phyloP scores from a whole-genome alignment of 2,113 vertebrate species.

The Picathartes gymnocephalus region DNA sequence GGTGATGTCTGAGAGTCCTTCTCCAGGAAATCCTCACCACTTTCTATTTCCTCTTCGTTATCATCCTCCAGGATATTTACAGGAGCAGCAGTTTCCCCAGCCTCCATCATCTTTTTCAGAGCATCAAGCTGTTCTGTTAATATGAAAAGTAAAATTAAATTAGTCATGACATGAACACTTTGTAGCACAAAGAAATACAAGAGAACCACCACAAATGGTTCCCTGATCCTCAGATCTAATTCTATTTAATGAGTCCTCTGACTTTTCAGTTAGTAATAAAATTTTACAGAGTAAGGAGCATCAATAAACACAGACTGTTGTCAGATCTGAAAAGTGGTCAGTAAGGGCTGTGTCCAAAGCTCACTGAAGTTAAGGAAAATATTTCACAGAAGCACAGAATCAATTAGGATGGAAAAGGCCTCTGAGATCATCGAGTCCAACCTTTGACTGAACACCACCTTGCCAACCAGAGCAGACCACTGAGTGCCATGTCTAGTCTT shows the following conservation, averaged over 20 bases:
- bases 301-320: neutral
- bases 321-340: neutral
- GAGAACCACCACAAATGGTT: neutral
- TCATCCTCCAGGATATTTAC: conserved; percentile 94
- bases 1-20: neutral
- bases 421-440: neutral
- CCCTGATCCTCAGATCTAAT: neutral
- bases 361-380: neutral
- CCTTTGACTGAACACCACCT: neutral
- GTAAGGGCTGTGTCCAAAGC: neutral
- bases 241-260: neutral
- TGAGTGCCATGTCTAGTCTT: neutral
- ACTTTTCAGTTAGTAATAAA: neutral
- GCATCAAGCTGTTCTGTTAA: conserved; percentile 92
- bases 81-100: conserved; percentile 89
- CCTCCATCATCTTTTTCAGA: conserved; percentile 97
- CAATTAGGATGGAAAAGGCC: neutral
- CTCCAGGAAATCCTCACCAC: conserved; percentile 71
- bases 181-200: neutral
- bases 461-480: neutral
- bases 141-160: conserved; percentile 18
- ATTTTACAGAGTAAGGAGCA: neutral
- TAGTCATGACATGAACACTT: neutral
- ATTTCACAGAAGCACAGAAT: neutral
- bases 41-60: conserved; percentile 91